Conservation (phyloP, 2,888 invertebrate genomes). For the Leptinotarsa tumamoca region DNA sequence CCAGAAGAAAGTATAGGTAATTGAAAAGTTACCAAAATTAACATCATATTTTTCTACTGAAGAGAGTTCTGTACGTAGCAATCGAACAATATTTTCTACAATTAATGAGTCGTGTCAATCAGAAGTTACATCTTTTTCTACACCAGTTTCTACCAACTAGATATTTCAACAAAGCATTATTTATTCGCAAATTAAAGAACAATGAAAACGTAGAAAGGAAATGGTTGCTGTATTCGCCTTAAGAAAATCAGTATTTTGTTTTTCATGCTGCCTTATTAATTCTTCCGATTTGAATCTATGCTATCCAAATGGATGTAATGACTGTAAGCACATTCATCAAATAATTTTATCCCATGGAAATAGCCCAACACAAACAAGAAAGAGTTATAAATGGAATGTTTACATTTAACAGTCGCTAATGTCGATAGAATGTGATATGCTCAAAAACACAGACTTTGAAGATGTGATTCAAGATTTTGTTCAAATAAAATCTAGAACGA, state of each 20-base stretch:
- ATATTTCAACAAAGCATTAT: conserved; percentile 20
- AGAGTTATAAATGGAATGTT: no score
- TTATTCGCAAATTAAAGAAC: conserved; percentile 27
- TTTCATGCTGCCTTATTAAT: conserved; percentile 17
- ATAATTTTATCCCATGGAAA: conserved; percentile 21
- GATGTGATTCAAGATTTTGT: conserved; percentile 16
- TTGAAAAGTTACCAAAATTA: conserved; percentile 35
- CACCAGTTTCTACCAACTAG: conserved; percentile 29
- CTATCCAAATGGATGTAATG: conserved; percentile 23
- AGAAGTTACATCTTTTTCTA: conserved; percentile 19
- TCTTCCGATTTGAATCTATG: conserved; percentile 19
- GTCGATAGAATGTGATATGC: no score
- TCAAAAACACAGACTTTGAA: no score
- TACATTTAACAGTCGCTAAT: no score
- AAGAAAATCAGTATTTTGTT: conserved; percentile 21
- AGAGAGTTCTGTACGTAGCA: conserved; percentile 24
- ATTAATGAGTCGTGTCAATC: conserved; percentile 18
- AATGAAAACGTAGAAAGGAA: conserved; percentile 18
- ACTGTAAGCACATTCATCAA: conserved; percentile 24
- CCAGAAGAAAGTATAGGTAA: conserved; percentile 19
- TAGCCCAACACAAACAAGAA: conserved; percentile 11
- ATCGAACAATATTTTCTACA: conserved; percentile 15
- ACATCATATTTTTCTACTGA: conserved; percentile 32
- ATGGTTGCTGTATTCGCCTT: conserved; percentile 2
- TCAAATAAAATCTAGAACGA: conserved; percentile 11